Conservation (phyloP, 2,888 invertebrate species). For the Furcula furcula region DNA sequence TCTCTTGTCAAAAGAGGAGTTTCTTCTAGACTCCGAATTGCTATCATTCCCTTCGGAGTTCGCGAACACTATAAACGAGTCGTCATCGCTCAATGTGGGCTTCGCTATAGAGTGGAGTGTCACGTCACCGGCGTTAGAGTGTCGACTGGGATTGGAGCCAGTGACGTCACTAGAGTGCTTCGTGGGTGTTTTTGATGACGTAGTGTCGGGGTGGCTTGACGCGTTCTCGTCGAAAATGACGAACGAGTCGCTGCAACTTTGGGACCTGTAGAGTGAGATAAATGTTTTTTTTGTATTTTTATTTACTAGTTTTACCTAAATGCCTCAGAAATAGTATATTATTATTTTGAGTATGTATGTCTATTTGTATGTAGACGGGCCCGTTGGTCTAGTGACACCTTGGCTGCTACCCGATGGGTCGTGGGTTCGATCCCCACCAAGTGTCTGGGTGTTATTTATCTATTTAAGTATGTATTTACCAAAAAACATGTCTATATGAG, state of each 20-base stretch:
- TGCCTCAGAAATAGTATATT: too few relatives aligned
- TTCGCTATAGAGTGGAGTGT: conserved; percentile 33
- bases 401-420: too few relatives aligned
- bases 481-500: too few relatives aligned
- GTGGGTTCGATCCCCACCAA: too few relatives aligned
- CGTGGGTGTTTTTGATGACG: conserved; percentile 12
- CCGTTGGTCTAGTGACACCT: too few relatives aligned
- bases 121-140: conserved; percentile 20
- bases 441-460: too few relatives aligned
- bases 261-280: conserved; percentile 52
- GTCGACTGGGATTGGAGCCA: neutral
- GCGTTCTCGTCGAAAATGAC: conserved; percentile 67
- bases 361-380: too few relatives aligned
- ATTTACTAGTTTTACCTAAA: too few relatives aligned
- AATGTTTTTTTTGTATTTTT: too few relatives aligned
- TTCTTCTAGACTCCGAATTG: conserved; percentile 35
- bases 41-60: conserved; percentile 31
- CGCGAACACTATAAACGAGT: conserved; percentile 66
- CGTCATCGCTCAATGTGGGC: conserved; percentile 43
- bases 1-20: conserved; percentile 48
- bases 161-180: conserved; percentile 5
- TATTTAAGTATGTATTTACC: too few relatives aligned
- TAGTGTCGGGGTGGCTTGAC: conserved; percentile 23
- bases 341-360: too few relatives aligned
- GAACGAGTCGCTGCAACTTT: conserved; percentile 73